Evolutionary conservation across 2,888 invertebrate species (phyloP).

Genomic region (Brenthis hecate): DNA sequence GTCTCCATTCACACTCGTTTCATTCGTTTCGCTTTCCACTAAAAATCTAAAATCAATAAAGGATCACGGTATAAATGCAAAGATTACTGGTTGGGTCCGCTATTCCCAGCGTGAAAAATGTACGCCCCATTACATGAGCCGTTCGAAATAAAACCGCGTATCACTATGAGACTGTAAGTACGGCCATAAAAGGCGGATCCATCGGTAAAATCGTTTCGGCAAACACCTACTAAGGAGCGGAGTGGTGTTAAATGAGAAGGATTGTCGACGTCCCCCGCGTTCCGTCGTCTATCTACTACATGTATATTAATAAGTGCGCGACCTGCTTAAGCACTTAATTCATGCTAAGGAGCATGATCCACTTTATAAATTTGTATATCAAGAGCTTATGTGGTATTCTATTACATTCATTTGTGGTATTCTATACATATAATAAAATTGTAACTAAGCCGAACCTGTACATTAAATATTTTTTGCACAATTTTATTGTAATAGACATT

Average conservation of each 20-base stretch:
- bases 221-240: slow-evolving; percentile 80
- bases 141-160: slow-evolving; percentile 82
- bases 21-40: slow-evolving; percentile 80
- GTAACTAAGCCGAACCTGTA: too few species aligned
- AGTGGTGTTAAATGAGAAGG: slow-evolving; percentile 82
- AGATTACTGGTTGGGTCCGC: slow-evolving; percentile 78
- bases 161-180: slow-evolving; percentile 80
- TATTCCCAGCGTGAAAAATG: slow-evolving; percentile 78
- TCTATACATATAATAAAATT: background rate
- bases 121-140: slow-evolving; percentile 76
- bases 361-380: background rate
- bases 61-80: slow-evolving; percentile 81
- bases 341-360: slow-evolving; percentile 49
- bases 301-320: slow-evolving; percentile 67
- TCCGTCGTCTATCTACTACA: slow-evolving; percentile 53
- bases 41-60: slow-evolving; percentile 83
- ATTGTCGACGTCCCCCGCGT: slow-evolving; percentile 61
- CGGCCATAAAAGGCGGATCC: slow-evolving; percentile 78
- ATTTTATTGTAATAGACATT: too few species aligned
- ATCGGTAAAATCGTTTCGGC: slow-evolving; percentile 78
- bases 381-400: background rate
- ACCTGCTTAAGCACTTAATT: slow-evolving; percentile 63
- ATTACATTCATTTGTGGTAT: background rate
- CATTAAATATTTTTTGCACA: too few species aligned
- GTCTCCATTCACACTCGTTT: slow-evolving; percentile 78